phyloP scores from a whole-genome alignment of 2,113 vertebrate species.

The Cyanistes caeruleus region DNA sequence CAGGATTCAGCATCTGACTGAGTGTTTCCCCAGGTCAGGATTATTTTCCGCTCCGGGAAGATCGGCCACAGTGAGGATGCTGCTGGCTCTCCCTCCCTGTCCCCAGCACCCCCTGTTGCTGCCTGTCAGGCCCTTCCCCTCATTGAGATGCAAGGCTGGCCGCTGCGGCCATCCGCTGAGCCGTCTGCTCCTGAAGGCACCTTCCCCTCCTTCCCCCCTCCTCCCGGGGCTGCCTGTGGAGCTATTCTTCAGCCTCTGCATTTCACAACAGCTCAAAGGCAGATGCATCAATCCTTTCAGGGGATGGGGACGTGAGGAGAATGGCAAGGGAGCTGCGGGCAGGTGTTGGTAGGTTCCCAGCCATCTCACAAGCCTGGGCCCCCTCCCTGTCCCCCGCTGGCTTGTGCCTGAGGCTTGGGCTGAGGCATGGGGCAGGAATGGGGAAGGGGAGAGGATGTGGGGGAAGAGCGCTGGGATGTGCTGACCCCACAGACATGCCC shows the following conservation, averaged over 20 bases:
- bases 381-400: neutral
- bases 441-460: neutral
- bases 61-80: neutral
- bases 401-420: neutral
- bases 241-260: conserved; percentile 67
- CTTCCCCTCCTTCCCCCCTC: conserved; percentile 35
- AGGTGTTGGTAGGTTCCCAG: conserved; percentile 54
- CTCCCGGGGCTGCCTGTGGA: conserved; percentile 57
- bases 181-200: conserved; percentile 54
- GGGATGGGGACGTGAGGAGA: conserved; percentile 66
- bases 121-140: conserved; percentile 26
- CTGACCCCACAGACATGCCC: neutral
- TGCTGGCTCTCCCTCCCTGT: neutral
- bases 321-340: conserved; percentile 48
- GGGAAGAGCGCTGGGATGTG: neutral
- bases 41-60: neutral
- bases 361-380: conserved; percentile 11
- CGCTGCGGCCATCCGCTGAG: conserved; percentile 28
- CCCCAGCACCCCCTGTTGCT: neutral
- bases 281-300: conserved; percentile 76
- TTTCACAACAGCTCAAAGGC: conserved; percentile 72
- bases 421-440: neutral
- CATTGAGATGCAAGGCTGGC: conserved; percentile 67
- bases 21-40: neutral
- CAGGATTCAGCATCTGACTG: neutral